A percentile compares a stretch with the other conserved stretches of the same genome.
Conservation (phyloP, 2,888 invertebrate species). For the Acanthopleura granulata region DNA sequence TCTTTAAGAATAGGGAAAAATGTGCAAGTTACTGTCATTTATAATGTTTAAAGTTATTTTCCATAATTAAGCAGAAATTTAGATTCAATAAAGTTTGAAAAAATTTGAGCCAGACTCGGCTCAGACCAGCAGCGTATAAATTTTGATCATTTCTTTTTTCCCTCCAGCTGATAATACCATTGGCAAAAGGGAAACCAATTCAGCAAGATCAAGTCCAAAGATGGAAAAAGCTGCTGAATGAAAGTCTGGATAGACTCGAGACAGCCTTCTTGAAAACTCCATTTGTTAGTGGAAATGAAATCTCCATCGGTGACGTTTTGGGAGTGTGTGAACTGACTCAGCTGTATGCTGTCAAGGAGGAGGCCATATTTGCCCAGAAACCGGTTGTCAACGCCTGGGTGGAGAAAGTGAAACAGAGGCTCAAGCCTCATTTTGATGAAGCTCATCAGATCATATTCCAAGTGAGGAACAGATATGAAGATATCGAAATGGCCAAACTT, state of each 20-base stretch:
- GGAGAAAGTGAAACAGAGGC: slow-evolving; percentile 47
- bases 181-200: slow-evolving; percentile 44
- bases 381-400: slow-evolving; percentile 56
- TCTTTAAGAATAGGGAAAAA: no score
- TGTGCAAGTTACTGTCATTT: no score
- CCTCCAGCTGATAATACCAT: slow-evolving; percentile 57
- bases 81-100: no score
- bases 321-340: slow-evolving; percentile 63
- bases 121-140: background rate
- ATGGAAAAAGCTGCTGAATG: slow-evolving; percentile 32
- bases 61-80: no score
- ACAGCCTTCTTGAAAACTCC: slow-evolving; percentile 39
- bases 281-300: slow-evolving; percentile 54
- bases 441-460: slow-evolving; percentile 45
- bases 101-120: no score
- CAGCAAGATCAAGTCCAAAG: slow-evolving; percentile 45
- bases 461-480: slow-evolving; percentile 30
- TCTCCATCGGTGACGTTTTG: slow-evolving; percentile 63
- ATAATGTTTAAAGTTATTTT: no score
- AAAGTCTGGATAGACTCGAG: slow-evolving; percentile 22
- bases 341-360: slow-evolving; percentile 51
- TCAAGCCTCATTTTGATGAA: slow-evolving; percentile 55
- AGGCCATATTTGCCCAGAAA: slow-evolving; percentile 47
- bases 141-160: background rate
- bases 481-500: no score